phyloP scores from a whole-genome alignment of 2,113 vertebrate species.

The Mus spicilegus region DNA sequence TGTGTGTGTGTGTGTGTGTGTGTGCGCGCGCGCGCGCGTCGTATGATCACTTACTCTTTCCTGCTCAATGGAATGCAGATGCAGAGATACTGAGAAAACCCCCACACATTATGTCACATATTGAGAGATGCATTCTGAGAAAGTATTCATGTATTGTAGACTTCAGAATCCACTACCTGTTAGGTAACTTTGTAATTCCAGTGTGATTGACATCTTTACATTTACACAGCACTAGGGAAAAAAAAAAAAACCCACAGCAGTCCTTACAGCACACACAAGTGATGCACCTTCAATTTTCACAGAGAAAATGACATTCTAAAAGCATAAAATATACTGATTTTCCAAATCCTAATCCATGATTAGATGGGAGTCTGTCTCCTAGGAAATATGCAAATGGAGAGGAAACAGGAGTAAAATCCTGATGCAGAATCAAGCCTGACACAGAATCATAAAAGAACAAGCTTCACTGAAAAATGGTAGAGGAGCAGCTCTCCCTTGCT shows the following conservation, averaged over 20 bases:
- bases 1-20: background rate
- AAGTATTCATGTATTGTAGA: background rate
- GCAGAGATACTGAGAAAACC: background rate
- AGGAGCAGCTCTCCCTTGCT: rapidly evolving
- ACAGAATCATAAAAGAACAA: background rate
- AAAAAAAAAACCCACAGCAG: too few relatives aligned
- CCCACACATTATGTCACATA: background rate
- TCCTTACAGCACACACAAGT: background rate
- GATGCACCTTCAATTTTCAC: background rate
- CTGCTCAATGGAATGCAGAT: background rate
- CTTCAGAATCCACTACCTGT: background rate
- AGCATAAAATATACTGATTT: constrained; percentile 37
- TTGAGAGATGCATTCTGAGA: background rate
- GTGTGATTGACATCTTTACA: background rate
- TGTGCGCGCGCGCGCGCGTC: background rate
- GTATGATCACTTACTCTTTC: background rate
- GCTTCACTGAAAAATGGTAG: background rate
- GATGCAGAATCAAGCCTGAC: background rate
- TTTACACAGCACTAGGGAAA: background rate
- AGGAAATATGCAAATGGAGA: constrained; percentile 62
- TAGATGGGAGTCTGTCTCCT: constrained; percentile 15
- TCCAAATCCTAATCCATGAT: constrained; percentile 42
- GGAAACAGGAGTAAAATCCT: background rate
- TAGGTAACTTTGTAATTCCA: background rate
- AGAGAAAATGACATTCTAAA: constrained; percentile 1